Evolutionary conservation across 2,888 invertebrate genomes (phyloP), one percentile per base, ranked within the genome.

Genomic region (Seira ritae): DNA sequence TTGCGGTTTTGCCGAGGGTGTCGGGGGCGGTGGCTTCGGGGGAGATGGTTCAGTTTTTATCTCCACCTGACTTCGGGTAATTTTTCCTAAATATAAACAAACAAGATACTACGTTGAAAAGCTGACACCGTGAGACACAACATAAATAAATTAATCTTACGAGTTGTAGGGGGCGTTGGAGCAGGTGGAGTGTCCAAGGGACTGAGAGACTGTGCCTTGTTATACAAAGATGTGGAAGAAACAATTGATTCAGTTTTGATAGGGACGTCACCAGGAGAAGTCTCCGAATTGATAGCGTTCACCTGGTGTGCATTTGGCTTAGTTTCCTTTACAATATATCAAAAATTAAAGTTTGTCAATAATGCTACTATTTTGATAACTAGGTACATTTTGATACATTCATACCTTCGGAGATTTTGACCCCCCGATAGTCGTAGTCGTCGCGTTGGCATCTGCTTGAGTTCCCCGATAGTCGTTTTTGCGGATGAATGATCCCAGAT

Each of bases 151-250:
- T 24, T 19, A 67, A 22, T 65, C 76, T 71, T 79, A 80, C 84
- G 75, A 19, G 76, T 71, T 2, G 8, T 31, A 19, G 62, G 17
- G 23, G 72, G 76, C 37, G 79, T 24, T 68, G 71, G 75, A 37
- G 76, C 42, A 6, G 60, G 20, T 15, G 75, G 75, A 37, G 75
- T 78, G 12, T 84, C 87, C 37, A 85, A 76, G 70, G 88, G 87
- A 73, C 88, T 88, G 50, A 80, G 72, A 72, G 88, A 87, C 71
- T 83, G 71, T 31, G 86, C 72, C 82, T 87, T 87, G 15, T 85
- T 86, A 68, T 79, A 84, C 22, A 85, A 73, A 50, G 88, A 87
- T 17, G 88, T 87, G 20, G 88, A 88, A 17, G 87, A 85, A n/a
- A 88, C 87, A 17, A 71, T 75, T 17, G 87, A 80, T 1, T 88